phyloP scores from a whole-genome alignment of 2,113 vertebrate genomes.

The Halcyon senegalensis region DNA sequence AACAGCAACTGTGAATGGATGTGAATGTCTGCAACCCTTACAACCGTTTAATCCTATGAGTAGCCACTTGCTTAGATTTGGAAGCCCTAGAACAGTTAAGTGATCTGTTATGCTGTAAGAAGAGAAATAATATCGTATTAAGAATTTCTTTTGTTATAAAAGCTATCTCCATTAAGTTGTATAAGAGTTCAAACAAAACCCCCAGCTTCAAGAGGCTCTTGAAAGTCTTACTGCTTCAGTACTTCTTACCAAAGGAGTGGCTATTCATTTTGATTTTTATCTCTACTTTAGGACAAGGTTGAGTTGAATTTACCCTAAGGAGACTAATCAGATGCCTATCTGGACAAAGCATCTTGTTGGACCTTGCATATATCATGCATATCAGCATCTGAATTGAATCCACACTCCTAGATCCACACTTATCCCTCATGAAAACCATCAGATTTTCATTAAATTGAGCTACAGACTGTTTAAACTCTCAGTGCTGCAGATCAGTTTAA shows the following conservation, averaged over 20 bases:
- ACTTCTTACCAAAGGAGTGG: background rate
- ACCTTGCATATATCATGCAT: background rate
- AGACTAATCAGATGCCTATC: background rate
- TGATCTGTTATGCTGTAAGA: background rate
- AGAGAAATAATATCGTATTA: background rate
- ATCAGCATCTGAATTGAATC: background rate
- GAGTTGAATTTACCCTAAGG: background rate
- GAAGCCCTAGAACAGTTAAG: background rate
- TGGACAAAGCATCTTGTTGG: background rate
- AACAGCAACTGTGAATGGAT: background rate
- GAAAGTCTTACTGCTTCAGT: background rate
- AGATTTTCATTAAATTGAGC: background rate
- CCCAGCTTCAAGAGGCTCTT: background rate
- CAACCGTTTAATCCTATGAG: background rate
- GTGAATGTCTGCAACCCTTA: background rate
- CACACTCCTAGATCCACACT: background rate
- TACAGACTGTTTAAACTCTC: background rate
- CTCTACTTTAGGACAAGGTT: background rate
- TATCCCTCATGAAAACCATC: background rate
- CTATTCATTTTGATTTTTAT: constrained; percentile 8
- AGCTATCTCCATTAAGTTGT: background rate
- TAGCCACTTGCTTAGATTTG: background rate
- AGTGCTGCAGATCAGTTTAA: background rate
- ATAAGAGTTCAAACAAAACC: background rate
- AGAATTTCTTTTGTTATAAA: background rate